phyloP scores from a whole-genome alignment of 2,888 invertebrate genomes.

The Diarsia rubi region DNA sequence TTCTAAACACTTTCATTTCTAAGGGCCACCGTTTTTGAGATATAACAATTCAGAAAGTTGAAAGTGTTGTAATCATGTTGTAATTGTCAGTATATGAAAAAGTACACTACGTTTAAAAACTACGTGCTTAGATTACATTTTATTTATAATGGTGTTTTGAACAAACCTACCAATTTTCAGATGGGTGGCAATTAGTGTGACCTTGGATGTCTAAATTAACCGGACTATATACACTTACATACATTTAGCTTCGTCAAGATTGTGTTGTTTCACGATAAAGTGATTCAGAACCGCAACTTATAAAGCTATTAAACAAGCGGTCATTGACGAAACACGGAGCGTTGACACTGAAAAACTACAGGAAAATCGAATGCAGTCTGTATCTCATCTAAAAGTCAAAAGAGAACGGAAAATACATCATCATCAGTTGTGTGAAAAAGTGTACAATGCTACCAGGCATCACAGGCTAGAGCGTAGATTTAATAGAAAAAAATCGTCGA shows the following conservation, averaged over 20 bases:
- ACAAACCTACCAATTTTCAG: no score
- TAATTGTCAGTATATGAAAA: no score
- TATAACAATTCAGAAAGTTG: no score
- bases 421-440: neutral
- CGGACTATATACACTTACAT: no score
- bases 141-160: no score
- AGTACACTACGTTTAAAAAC: no score
- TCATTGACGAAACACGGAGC: constrained; percentile 47
- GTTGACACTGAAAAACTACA: constrained; percentile 36
- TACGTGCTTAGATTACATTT: no score
- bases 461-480: neutral
- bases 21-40: no score
- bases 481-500: neutral
- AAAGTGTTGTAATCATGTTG: no score
- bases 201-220: no score
- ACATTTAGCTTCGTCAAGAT: neutral
- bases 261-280: constrained; percentile 11
- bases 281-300: constrained; percentile 28
- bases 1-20: no score
- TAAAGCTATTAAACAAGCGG: constrained; percentile 14
- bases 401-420: neutral
- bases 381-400: constrained; percentile 30
- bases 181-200: no score
- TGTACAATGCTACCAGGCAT: neutral
- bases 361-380: constrained; percentile 32